Percentiles rank a stretch among this genome's conserved stretches.
phyloP scores from a whole-genome alignment of 2,888 invertebrate species.

The Gari tellinella region DNA sequence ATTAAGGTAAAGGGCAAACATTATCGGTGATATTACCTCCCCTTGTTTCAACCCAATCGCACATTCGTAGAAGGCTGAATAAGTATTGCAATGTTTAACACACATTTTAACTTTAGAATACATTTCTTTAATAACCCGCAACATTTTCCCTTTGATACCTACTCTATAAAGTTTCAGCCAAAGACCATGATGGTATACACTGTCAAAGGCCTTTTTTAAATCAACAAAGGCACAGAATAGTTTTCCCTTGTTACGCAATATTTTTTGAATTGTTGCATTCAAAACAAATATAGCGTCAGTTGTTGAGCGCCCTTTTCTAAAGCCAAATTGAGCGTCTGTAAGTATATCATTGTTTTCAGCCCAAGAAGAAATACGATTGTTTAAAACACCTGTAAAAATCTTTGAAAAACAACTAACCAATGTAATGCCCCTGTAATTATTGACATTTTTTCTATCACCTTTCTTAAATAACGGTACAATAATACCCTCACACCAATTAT shows the following conservation, averaged over 20 bases:
- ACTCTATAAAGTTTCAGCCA: constrained; percentile 8
- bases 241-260: not conserved
- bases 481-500: constrained; percentile 3
- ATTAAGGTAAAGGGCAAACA: constrained; percentile 3
- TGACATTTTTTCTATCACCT: not conserved
- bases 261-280: constrained; percentile 5
- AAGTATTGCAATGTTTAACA: not conserved
- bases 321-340: constrained; percentile 2
- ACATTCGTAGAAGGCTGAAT: constrained; percentile 7
- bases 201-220: constrained; percentile 1
- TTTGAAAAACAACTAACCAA: constrained; percentile 4
- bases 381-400: constrained; percentile 1
- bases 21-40: constrained; percentile 12
- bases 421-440: constrained; percentile 13
- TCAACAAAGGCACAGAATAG: constrained; percentile 13
- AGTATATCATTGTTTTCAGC: not conserved
- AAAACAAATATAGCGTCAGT: constrained; percentile 16
- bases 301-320: constrained; percentile 9
- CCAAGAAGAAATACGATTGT: not conserved
- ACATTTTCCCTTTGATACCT: constrained; percentile 7
- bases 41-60: constrained; percentile 15
- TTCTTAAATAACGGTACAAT: constrained; percentile 9
- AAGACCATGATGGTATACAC: not conserved
- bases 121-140: constrained; percentile 7
- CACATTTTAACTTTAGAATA: constrained; percentile 7